Evolutionary conservation across 1,140 invertebrate genomes (phyloP).

Genomic region (Whitmania pigra): DNA sequence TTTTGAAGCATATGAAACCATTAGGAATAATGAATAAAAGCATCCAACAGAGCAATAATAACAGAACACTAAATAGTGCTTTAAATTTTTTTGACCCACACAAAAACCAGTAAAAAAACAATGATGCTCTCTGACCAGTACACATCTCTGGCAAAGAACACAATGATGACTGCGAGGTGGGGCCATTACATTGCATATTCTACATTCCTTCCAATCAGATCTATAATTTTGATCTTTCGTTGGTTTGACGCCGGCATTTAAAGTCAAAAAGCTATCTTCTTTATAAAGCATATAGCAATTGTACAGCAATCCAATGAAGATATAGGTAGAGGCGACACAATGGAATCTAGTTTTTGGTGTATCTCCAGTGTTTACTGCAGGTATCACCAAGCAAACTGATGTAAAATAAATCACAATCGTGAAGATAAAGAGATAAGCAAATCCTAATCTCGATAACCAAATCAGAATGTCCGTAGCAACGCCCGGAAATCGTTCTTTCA

Average conservation of each 20-base stretch:
- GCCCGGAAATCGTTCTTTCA: too few relatives aligned
- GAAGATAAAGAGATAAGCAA: background rate
- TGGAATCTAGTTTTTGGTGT: background rate
- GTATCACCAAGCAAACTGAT: background rate
- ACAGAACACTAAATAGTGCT: conserved; percentile 31
- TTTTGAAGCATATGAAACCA: conserved; percentile 28
- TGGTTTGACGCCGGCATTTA: background rate
- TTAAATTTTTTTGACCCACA: conserved; percentile 33
- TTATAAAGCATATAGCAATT: conserved; percentile 13
- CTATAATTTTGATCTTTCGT: background rate
- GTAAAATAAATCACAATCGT: background rate
- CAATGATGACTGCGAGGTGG: conserved; percentile 37
- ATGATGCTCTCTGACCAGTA: conserved; percentile 37
- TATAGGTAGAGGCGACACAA: background rate
- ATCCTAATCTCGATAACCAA: conserved; percentile 2
- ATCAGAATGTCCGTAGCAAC: background rate
- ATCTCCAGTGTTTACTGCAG: background rate
- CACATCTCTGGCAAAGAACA: conserved; percentile 32
- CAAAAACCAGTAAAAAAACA: conserved; percentile 37
- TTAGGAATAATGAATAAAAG: conserved; percentile 27
- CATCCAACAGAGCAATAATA: conserved; percentile 29
- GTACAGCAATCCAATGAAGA: conserved; percentile 6
- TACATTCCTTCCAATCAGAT: background rate
- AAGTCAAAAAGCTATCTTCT: background rate
- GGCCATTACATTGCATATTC: conserved; percentile 30